Percentiles rank a stretch among this genome's conserved stretches.
Evolutionary conservation across 2,888 invertebrate genomes (phyloP).

Genomic region (Eucera pruinosa): DNA sequence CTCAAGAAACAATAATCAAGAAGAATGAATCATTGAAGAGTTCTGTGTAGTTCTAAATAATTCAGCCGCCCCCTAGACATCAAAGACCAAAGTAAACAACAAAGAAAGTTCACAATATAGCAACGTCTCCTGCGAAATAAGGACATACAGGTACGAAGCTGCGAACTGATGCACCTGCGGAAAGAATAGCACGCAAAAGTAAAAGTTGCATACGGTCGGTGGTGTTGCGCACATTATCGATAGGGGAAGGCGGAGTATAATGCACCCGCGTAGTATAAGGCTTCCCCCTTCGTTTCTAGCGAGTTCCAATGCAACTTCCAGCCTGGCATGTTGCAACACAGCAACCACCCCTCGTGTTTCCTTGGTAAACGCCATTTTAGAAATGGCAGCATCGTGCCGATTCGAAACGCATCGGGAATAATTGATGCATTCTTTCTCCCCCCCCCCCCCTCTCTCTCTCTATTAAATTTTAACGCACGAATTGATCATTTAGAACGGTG

Average conservation of each 20-base stretch:
- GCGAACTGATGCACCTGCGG: constrained; percentile 33
- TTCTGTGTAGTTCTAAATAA: constrained; percentile 10
- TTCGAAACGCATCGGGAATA: constrained; percentile 25
- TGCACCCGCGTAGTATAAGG: constrained; percentile 58
- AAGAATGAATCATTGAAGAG: neutral
- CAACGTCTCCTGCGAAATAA: neutral
- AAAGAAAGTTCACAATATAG: constrained; percentile 18
- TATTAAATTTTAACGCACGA: neutral
- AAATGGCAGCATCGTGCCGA: constrained; percentile 59
- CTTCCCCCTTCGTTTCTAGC: constrained; percentile 61
- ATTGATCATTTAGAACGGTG: neutral
- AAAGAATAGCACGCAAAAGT: constrained; percentile 43
- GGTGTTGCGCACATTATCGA: constrained; percentile 64
- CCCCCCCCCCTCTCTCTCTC: no score
- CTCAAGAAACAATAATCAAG: neutral
- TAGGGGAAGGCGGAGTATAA: constrained; percentile 66
- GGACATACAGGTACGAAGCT: constrained; percentile 7
- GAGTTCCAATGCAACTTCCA: constrained; percentile 46
- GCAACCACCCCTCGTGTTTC: constrained; percentile 52
- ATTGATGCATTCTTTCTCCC: constrained; percentile 8
- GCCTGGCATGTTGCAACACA: constrained; percentile 40
- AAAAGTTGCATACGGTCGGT: constrained; percentile 46
- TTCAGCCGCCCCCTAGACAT: neutral
- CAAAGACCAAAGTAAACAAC: constrained; percentile 2
- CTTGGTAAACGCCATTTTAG: constrained; percentile 65